Evolutionary conservation across 2,797 vertebrate species (phyloP).

Genomic region (Onychomys torridus): DNA sequence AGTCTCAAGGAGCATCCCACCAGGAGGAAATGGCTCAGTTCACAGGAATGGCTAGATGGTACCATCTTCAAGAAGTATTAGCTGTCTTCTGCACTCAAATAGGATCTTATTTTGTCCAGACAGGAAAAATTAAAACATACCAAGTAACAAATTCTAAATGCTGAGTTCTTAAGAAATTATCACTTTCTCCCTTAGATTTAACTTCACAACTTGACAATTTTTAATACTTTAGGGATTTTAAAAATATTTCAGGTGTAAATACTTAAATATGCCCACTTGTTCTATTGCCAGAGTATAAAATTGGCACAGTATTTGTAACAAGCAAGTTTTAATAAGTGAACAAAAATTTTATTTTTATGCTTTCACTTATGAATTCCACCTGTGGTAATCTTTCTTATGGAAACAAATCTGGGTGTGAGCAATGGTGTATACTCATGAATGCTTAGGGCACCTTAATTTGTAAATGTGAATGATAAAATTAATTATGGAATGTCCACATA

Average conservation of each 20-base stretch:
- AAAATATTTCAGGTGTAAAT: constrained; percentile 53
- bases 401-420: constrained; percentile 28
- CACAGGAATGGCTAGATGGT: not conserved
- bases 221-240: constrained; percentile 46
- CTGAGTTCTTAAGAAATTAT: constrained; percentile 49
- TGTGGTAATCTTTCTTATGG: not conserved
- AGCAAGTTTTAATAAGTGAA: constrained; percentile 39
- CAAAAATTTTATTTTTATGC: constrained; percentile 25
- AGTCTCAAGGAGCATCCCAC: not conserved
- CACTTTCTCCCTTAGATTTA: constrained; percentile 23
- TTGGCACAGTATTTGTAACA: constrained; percentile 57
- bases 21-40: not conserved
- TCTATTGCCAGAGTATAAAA: constrained; percentile 58
- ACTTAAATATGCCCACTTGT: constrained; percentile 56
- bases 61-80: not conserved
- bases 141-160: constrained; percentile 46
- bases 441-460: constrained; percentile 21
- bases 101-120: not conserved
- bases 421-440: not conserved
- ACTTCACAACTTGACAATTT: constrained; percentile 42
- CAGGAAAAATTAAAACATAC: constrained; percentile 35
- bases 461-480: constrained; percentile 42
- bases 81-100: not conserved
- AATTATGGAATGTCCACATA: not conserved
- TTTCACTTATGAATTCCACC: not conserved